Evolutionary conservation across 1,140 invertebrate species (phyloP).

Genomic region (Planococcus citri): DNA sequence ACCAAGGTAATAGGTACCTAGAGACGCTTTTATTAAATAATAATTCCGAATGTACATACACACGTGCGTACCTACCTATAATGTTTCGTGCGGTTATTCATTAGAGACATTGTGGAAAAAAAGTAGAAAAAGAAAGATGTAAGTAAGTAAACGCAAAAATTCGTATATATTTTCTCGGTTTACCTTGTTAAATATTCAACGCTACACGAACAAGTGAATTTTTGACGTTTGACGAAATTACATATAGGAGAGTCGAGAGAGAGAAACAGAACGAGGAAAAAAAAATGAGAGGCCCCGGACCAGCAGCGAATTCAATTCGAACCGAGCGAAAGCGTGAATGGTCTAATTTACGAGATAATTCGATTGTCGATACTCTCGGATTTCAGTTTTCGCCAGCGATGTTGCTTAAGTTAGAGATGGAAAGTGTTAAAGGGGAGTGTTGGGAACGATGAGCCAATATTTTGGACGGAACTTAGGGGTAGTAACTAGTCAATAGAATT

Average conservation of each 20-base stretch:
- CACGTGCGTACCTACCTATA: too few species aligned
- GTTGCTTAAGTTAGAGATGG: not conserved
- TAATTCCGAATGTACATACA: too few species aligned
- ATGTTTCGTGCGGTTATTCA: too few species aligned
- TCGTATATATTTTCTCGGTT: too few species aligned
- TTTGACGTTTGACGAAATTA: not conserved
- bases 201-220: too few species aligned
- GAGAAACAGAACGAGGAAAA: not conserved
- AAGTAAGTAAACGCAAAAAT: too few species aligned
- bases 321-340: constrained; percentile 1
- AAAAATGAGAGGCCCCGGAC: not conserved
- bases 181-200: too few species aligned
- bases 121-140: too few species aligned
- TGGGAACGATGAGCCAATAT: not conserved
- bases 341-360: not conserved
- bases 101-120: too few species aligned
- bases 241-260: not conserved
- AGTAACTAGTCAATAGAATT: not conserved
- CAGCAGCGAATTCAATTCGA: not conserved
- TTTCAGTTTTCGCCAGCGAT: not conserved
- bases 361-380: not conserved
- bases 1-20: too few species aligned
- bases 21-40: too few species aligned
- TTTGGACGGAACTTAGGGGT: not conserved
- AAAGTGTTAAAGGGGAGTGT: not conserved